phyloP scores from a whole-genome alignment of 2,888 invertebrate species.

The Tenthredo livida region DNA sequence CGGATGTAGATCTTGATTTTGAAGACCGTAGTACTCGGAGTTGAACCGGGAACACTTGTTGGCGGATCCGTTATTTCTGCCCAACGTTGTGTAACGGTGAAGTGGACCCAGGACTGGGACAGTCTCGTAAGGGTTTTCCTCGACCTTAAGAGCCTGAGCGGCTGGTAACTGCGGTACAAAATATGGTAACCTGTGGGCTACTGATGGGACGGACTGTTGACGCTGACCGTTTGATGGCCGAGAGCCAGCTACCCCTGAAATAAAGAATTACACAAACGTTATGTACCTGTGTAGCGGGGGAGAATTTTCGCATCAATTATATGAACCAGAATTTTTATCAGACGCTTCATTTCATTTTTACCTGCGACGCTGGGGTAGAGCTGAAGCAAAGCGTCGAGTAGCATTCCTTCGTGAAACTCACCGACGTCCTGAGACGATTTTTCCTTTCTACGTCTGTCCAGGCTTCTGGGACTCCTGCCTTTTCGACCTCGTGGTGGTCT shows the following conservation, averaged over 20 bases:
- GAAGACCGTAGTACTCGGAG: slow-evolving; percentile 70
- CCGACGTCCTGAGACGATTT: slow-evolving; percentile 82
- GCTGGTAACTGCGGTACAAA: slow-evolving; percentile 75
- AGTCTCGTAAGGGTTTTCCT: slow-evolving; percentile 82
- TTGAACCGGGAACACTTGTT: slow-evolving; percentile 65
- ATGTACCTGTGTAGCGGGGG: neutral
- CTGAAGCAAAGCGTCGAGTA: slow-evolving; percentile 86
- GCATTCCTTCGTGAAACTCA: slow-evolving; percentile 90
- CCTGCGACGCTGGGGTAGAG: slow-evolving; percentile 87
- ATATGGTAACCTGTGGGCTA: slow-evolving; percentile 73
- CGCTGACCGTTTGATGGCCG: slow-evolving; percentile 69
- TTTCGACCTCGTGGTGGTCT: slow-evolving; percentile 82
- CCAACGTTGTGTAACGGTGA: slow-evolving; percentile 76
- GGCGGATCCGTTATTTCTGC: slow-evolving; percentile 74
- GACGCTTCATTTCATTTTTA: no score
- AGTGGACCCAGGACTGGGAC: slow-evolving; percentile 84
- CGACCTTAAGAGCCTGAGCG: slow-evolving; percentile 75
- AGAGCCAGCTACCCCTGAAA: slow-evolving; percentile 72
- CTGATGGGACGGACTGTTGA: slow-evolving; percentile 74
- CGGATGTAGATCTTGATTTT: slow-evolving; percentile 66
- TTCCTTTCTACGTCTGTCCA: slow-evolving; percentile 79
- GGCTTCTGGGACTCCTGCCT: slow-evolving; percentile 77
- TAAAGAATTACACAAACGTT: neutral
- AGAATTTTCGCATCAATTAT: no score
- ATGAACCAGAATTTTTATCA: no score